These are phyloP conservation scores for Athene noctua DNA, from an alignment of 2,113 vertebrate genomes.

Conservation along the genomic window DNA sequence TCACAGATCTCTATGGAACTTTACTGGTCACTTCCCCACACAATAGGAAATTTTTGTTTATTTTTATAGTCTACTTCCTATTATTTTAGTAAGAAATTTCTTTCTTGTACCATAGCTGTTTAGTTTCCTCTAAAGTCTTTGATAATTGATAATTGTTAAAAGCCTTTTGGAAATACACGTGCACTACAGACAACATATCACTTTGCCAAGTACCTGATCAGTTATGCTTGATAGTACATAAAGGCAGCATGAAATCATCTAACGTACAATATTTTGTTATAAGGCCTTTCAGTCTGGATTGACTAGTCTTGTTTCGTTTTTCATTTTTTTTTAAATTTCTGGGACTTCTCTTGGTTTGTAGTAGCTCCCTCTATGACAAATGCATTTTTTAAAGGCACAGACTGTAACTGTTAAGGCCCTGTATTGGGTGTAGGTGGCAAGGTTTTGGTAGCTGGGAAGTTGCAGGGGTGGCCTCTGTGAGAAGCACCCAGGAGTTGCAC, in stretches of 20 bases:
- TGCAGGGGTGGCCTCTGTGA: not conserved
- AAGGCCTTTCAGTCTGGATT: not conserved
- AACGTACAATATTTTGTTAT: not conserved
- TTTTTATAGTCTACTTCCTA: not conserved
- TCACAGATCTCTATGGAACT: not conserved
- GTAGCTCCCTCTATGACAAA: not conserved
- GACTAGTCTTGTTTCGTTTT: not conserved
- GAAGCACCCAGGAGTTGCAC: not conserved
- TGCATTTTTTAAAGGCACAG: not conserved
- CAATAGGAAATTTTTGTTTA: not conserved
- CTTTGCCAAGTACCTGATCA: not conserved
- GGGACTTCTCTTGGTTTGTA: not conserved
- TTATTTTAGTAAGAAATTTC: not conserved
- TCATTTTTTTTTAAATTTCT: not conserved
- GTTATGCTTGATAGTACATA: not conserved
- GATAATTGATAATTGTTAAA: not conserved
- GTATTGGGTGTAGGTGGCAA: not conserved
- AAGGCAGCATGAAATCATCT: not conserved
- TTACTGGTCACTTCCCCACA: not conserved
- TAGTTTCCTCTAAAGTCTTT: not conserved
- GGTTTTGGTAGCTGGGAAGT: not conserved
- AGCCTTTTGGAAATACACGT: not conserved
- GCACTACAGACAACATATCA: not conserved
- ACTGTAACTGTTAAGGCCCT: not conserved
- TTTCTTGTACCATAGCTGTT: not conserved